Base-by-base conservation (phyloP, 64 coral and sea anemone species). In the Pachyseris speciosa region DNA sequence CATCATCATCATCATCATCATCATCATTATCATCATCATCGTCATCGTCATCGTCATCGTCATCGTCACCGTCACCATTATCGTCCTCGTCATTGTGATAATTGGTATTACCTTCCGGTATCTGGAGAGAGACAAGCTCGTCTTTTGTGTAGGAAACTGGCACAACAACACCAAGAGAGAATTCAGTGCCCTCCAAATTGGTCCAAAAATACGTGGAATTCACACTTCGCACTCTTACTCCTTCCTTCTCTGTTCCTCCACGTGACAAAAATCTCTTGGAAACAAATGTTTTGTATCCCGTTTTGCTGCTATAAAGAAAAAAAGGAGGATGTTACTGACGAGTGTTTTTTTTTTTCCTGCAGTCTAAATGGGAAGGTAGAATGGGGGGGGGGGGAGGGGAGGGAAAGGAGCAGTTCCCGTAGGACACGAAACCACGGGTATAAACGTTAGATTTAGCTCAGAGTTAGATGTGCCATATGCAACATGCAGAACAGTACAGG, bases 121-220 rank as follows among this genome's bases (percentile, higher is more conserved):
- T 61, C 9, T 17, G 36, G 30, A 69, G 32, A 12, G 61, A 13
- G 3, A 49, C 69, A 3, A 67, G 47, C 43, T 86, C 33, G 9
- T 69, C 40, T n/a, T 72, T 67, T 17, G 40, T 39, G 8, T 67
- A 27, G 20, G 25, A 19, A 3, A 69, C 52, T 11, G 85, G 65
- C 16, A 94, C 57, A 43, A 88, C 91, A 7, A 94, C 64, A 25
- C 91, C 83, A n/a, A 94, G 32, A n/a, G 91, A 42, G 48, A 94
- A 94, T 13, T 81, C 36, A 26, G 84, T 88, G 3, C 33, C 75
- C 5, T 41, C 64, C 22, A 94, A 33, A 8, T 48, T 60, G 0
- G 73, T 59, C 91, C 91, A 94, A n/a, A 41, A 24, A 16, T 94
- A 94, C 1, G 91, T 94, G 31, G 74, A 87, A 29, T 94, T 94